These are phyloP conservation scores for Heterotilapia buettikoferi DNA, from an alignment of 2,113 vertebrate species.

Conservation along the genomic window DNA sequence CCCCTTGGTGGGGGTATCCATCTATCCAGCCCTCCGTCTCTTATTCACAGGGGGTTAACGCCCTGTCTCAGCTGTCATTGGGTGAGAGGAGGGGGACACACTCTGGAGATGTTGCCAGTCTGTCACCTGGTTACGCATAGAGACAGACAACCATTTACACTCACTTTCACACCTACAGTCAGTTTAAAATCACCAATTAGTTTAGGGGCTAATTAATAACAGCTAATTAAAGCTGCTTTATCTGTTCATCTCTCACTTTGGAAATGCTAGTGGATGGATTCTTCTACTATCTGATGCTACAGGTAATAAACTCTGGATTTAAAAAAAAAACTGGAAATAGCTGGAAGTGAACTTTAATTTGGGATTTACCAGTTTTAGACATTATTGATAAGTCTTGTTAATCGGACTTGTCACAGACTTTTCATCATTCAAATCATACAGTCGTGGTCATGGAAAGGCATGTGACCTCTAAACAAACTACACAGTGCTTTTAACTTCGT, in stretches of 20 bases:
- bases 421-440: rapidly evolving
- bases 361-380: background rate
- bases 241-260: background rate
- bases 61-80: background rate
- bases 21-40: background rate
- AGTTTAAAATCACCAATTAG: background rate
- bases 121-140: background rate
- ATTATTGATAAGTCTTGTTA: background rate
- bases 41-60: background rate
- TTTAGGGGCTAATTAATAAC: background rate
- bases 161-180: background rate
- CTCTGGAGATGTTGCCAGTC: background rate
- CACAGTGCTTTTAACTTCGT: background rate
- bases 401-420: background rate
- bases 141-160: background rate
- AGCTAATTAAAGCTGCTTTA: background rate
- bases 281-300: background rate
- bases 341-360: background rate
- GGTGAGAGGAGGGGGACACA: background rate
- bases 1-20: rapidly evolving
- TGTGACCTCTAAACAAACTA: background rate
- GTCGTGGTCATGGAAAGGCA: background rate
- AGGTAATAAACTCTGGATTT: background rate
- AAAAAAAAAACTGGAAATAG: rapidly evolving
- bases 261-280: background rate